Percentiles rank a stretch among this genome's conserved stretches.
These are phyloP conservation scores for Cavia porcellus DNA, from an alignment of 2,113 vertebrate genomes.

Conservation along the genomic window DNA sequence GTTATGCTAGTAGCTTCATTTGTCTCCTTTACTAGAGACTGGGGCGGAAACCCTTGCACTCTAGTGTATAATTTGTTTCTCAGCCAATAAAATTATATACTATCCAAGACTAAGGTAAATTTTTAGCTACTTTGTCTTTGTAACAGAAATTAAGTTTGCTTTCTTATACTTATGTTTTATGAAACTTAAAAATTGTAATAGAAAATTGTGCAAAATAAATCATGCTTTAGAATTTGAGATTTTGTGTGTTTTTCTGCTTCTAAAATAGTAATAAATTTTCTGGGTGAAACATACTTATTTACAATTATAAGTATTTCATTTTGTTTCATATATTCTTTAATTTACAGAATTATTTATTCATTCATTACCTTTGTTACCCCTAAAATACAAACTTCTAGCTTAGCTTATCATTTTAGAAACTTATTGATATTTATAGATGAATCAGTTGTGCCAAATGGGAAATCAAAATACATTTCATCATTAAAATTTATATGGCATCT, in stretches of 20 bases:
- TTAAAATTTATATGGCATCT: neutral
- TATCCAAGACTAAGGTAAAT: neutral
- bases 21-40: neutral
- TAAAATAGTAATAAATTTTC: neutral
- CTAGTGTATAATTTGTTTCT: neutral
- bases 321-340: neutral
- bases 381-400: neutral
- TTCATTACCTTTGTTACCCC: neutral
- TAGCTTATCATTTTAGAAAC: neutral
- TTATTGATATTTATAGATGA: neutral
- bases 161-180: constrained; percentile 25
- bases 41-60: neutral
- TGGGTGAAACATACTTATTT: neutral
- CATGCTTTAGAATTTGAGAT: neutral
- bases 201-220: neutral
- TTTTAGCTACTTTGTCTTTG: neutral
- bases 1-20: neutral
- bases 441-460: neutral
- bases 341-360: neutral
- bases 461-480: neutral
- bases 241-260: constrained; percentile 26
- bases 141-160: neutral
- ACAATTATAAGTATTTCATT: neutral
- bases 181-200: neutral
- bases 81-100: neutral